Percentiles rank a stretch among this genome's conserved stretches.
phyloP scores from a whole-genome alignment of 2,113 vertebrate species.

The Heloderma charlesbogerti region DNA sequence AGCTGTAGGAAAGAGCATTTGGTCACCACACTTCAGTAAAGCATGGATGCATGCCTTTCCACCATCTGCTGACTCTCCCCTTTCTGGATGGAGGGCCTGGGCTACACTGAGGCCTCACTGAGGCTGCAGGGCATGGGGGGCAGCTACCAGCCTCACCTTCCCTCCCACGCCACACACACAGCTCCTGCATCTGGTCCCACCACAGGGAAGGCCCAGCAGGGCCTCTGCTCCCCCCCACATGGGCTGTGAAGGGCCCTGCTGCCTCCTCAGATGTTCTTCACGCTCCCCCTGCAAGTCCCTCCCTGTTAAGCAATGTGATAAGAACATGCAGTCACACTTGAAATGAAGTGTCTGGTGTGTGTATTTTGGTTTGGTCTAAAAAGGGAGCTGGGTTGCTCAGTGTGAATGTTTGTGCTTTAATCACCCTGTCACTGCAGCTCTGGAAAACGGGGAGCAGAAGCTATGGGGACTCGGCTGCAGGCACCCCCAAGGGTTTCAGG shows the following conservation, averaged over 20 bases:
- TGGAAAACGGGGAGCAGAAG: neutral
- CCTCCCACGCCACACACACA: neutral
- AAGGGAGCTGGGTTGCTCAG: constrained; percentile 13
- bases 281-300: neutral
- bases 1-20: neutral
- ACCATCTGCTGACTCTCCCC: neutral
- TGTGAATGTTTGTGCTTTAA: constrained; percentile 16
- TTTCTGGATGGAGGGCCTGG: neutral
- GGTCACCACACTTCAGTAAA: neutral
- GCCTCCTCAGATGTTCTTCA: constrained; percentile 40
- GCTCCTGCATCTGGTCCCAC: neutral
- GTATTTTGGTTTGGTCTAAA: constrained; percentile 41
- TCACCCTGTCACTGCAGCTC: neutral
- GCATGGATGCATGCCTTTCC: rapidly evolving
- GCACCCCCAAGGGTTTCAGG: neutral
- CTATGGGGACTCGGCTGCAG: neutral
- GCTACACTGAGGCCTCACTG: no score
- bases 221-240: neutral
- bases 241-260: neutral
- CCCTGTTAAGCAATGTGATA: constrained; percentile 38
- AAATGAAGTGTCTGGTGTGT: neutral
- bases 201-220: neutral
- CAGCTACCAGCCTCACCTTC: no score
- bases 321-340: constrained; percentile 33
- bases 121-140: neutral